A percentile compares a stretch with the other conserved stretches of the same genome.
Evolutionary conservation across 2,797 vertebrate species (phyloP).

Genomic region (Poecile montanus): DNA sequence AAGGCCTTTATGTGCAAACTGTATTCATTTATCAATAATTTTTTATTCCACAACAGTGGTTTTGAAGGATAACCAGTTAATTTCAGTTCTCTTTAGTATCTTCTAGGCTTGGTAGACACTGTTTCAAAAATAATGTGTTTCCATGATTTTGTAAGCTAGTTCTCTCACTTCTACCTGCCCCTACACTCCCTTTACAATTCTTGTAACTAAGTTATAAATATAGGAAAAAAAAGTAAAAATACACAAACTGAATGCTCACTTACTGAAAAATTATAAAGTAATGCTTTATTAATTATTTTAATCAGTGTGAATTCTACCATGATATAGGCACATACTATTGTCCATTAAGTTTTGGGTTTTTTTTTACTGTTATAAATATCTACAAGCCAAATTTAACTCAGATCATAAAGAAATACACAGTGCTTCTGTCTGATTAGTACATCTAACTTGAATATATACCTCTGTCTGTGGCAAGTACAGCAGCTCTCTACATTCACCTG

Average conservation of each 20-base stretch:
- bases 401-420: background rate
- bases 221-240: background rate
- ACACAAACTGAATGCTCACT: background rate
- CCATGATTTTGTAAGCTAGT: background rate
- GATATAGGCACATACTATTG: background rate
- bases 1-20: background rate
- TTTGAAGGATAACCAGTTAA: slow-evolving; percentile 26
- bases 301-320: background rate
- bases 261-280: background rate
- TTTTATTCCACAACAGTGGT: slow-evolving; percentile 29
- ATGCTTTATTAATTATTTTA: slow-evolving; percentile 7
- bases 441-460: background rate
- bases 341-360: background rate
- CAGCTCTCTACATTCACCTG: background rate
- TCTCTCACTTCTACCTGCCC: background rate
- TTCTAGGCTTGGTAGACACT: background rate
- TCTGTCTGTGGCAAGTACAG: background rate
- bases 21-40: background rate
- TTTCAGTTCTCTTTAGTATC: background rate
- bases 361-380: background rate
- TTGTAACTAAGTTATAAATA: background rate
- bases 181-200: background rate
- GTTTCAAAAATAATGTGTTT: background rate
- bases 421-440: background rate
- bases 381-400: background rate